These are phyloP conservation scores for Clavelina lepadiformis DNA, from an alignment of 23 tunicate genomes.

Conservation along the genomic window DNA sequence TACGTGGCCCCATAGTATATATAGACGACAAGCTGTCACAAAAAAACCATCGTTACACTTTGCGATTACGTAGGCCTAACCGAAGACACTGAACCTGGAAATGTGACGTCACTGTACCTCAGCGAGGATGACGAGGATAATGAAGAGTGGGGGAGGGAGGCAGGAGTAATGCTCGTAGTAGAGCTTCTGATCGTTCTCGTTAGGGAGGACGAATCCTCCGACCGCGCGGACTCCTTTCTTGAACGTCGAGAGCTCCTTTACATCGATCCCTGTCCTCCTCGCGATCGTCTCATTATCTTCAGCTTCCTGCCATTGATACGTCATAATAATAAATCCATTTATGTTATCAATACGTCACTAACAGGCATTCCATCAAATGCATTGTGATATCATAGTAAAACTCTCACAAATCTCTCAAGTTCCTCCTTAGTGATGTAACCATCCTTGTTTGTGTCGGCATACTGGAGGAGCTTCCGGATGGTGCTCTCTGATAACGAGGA, in stretches of 20 bases:
- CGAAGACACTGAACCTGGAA: neutral
- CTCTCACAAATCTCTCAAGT: constrained; percentile 43
- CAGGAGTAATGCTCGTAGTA: constrained; percentile 85
- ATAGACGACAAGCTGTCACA: constrained; percentile 51
- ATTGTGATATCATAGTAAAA: no score
- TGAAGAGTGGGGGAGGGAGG: constrained; percentile 79
- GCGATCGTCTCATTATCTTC: constrained; percentile 48
- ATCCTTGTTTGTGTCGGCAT: constrained; percentile 79
- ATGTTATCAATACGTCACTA: neutral
- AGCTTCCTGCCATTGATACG: no score
- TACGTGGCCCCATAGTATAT: constrained; percentile 60
- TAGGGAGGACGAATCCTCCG: constrained; percentile 56
- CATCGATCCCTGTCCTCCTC: constrained; percentile 43
- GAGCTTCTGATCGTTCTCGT: constrained; percentile 50
- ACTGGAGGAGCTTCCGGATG: constrained; percentile 49
- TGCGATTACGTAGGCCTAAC: neutral
- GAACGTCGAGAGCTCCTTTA: constrained; percentile 48
- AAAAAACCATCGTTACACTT: no score
- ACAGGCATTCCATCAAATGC: no score
- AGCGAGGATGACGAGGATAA: constrained; percentile 53
- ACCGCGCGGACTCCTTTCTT: constrained; percentile 64
- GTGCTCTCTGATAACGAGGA: constrained; percentile 42
- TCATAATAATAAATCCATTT: neutral
- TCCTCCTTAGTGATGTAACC: constrained; percentile 86
- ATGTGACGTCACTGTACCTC: constrained; percentile 48